Evolutionary conservation across 2,797 vertebrate species (phyloP), one percentile per base, ranked within the genome.

Genomic region (Cichlasoma orientale): DNA sequence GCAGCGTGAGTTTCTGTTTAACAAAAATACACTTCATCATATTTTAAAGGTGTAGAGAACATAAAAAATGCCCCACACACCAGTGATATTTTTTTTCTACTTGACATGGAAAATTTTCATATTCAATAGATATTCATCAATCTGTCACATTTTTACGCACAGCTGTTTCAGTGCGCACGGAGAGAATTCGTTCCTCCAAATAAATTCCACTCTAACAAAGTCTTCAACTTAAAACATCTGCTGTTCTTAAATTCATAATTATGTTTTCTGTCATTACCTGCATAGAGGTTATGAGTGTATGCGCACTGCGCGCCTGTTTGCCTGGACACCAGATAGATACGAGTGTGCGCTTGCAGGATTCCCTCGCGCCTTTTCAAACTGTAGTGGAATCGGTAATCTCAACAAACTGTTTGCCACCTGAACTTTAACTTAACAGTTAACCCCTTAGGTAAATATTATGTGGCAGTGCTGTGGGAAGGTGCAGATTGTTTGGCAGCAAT

Each of bases 1-100:
- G 97, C 91, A 96, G 96, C 83, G 98, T 99, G 95, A 99, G 98
- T 98, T 95, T 56, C 25, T 80, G 77, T 86, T 72, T 55, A 3
- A 18, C 54, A 77, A 19, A 69, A 82, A 72, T 79, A 57, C 61
- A 72, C n/a, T 13, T 7, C 29, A 52, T 70, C 19, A 44, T 2
- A 57, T 54, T 38, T 55, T 31, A 16, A 14, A 14, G 8, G 29
- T 57, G 59, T 13, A 57, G 54, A 56, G 0, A 36, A 27, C 31
- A 25, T 19, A 1, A 4, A 4, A 4, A 21, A 44, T 21, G 1
- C 2, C 23, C 7, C 38, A 0, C 31, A 68, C 11, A 12, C 1
- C 5, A 12, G n/a, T 52, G 3, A 3, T 25, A 12, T 33, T 47
- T 27, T 0, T 0, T 53, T n/a, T 56, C 1, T 50, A 1, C 16